phyloP scores from a whole-genome alignment of 1,140 invertebrate genomes.

The Brachionus koreanus region DNA sequence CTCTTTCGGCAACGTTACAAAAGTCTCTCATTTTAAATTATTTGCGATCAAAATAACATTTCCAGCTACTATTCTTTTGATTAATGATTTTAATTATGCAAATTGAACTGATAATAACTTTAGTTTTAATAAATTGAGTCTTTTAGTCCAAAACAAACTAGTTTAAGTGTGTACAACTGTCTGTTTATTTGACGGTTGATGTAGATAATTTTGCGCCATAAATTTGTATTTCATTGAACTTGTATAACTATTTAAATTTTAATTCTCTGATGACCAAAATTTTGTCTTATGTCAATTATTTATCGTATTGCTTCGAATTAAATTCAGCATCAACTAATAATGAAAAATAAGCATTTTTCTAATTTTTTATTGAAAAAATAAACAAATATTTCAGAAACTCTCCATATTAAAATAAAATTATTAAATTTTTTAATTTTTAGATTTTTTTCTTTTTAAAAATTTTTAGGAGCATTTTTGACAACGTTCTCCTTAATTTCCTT shows the following conservation, averaged over 20 bases:
- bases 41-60: background rate
- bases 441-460: too few relatives aligned
- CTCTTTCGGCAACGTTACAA: conserved; percentile 43
- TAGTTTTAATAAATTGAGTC: background rate
- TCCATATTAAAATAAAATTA: too few relatives aligned
- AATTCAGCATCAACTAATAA: too few relatives aligned
- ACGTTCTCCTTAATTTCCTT: too few relatives aligned
- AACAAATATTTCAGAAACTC: too few relatives aligned
- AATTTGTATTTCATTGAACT: background rate
- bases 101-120: background rate
- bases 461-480: too few relatives aligned
- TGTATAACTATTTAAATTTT: background rate
- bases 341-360: too few relatives aligned
- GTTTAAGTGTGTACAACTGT: background rate
- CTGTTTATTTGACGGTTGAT: background rate
- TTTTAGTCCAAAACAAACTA: background rate
- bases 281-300: background rate
- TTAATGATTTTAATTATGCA: background rate
- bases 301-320: background rate
- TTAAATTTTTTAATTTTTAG: too few relatives aligned
- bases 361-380: too few relatives aligned
- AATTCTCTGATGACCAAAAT: background rate
- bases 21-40: conserved; percentile 36
- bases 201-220: conserved; percentile 15
- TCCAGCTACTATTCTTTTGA: background rate